Evolutionary conservation across 2,113 vertebrate species (phyloP).

Genomic region (Tragelaphus strepsiceros): DNA sequence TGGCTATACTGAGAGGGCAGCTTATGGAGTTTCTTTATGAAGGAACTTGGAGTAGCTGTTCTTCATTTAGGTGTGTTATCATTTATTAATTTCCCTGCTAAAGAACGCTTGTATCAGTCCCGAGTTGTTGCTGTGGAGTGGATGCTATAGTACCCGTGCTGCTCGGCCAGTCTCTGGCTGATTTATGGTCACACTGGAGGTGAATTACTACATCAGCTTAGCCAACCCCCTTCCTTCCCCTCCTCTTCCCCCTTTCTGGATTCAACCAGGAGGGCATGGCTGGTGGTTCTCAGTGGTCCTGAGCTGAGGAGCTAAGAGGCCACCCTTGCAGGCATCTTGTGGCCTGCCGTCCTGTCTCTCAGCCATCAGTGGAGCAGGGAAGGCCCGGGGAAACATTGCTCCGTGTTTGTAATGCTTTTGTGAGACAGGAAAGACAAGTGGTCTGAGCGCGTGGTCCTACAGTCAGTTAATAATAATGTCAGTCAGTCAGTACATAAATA

Average conservation of each 20-base stretch:
- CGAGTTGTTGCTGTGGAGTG: too few species aligned
- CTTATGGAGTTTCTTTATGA: not conserved
- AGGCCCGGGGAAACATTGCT: not conserved
- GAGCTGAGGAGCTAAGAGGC: not conserved
- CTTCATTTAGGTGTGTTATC: not conserved
- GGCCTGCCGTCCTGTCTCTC: not conserved
- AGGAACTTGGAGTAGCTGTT: not conserved
- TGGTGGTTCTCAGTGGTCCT: too few species aligned
- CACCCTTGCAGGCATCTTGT: not conserved
- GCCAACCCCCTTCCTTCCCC: fast-evolving
- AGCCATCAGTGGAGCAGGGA: not conserved
- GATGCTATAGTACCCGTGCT: too few species aligned
- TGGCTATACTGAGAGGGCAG: not conserved
- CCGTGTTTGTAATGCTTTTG: not conserved
- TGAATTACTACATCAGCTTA: not conserved
- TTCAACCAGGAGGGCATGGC: fast-evolving
- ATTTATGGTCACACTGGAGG: not conserved
- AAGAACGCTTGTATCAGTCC: not conserved
- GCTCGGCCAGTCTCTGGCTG: not conserved
- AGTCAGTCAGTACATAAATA: too few species aligned
- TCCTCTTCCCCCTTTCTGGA: fast-evolving
- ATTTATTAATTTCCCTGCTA: not conserved
- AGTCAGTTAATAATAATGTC: not conserved
- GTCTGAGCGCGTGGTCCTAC: too few species aligned
- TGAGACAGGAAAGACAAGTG: not conserved